Conservation (phyloP, 1,140 invertebrate genomes). For the Calliphora vicina region DNA sequence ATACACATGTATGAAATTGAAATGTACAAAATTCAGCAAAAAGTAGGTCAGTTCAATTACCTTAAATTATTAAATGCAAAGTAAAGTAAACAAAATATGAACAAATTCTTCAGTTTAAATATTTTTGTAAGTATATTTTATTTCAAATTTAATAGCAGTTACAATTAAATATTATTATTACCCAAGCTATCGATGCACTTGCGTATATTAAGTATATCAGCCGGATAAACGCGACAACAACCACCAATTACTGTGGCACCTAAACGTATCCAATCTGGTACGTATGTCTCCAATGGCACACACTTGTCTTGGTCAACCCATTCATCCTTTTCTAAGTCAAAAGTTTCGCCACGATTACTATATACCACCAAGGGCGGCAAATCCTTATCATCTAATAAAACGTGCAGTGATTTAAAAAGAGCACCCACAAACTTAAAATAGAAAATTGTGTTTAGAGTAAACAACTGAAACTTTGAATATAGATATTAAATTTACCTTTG, state of each 20-base stretch:
- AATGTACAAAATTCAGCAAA: background rate
- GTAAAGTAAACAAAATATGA: no score
- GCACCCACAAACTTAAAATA: constrained; percentile 62
- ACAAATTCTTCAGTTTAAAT: no score
- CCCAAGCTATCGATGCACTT: constrained; percentile 58
- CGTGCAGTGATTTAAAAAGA: constrained; percentile 66
- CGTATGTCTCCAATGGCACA: constrained; percentile 67
- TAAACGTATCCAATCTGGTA: constrained; percentile 73
- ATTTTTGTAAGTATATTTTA: background rate
- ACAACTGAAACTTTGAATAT: no score
- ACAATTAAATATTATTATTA: constrained; percentile 28
- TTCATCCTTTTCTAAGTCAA: constrained; percentile 63
- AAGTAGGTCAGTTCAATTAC: background rate
- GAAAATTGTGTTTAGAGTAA: no score
- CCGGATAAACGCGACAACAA: constrained; percentile 76
- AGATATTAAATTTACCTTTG: constrained; percentile 52
- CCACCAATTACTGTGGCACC: constrained; percentile 79
- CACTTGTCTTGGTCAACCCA: constrained; percentile 68
- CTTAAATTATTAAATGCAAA: no score
- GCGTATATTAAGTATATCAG: constrained; percentile 69
- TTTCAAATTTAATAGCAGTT: background rate
- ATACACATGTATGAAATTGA: background rate
- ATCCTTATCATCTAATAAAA: constrained; percentile 20
- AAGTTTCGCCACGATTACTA: constrained; percentile 76
- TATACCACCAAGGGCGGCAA: constrained; percentile 71